Conservation (phyloP, 2,888 invertebrate species). For the Trileptium ribeirensis region DNA sequence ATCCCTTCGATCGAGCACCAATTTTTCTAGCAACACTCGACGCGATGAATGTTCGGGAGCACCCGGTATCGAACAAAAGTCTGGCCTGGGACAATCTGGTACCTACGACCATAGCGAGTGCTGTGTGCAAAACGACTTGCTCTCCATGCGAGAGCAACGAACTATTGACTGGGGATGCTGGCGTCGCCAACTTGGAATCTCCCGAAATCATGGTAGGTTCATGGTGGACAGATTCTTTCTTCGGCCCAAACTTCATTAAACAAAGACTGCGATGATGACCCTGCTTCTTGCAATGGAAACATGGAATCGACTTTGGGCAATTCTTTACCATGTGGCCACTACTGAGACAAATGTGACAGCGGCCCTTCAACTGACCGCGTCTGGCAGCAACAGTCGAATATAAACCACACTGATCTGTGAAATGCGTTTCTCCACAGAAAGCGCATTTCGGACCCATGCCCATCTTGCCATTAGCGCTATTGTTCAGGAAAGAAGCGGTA, state of each 20-base stretch:
- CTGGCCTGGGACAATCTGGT: background rate
- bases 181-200: background rate
- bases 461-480: background rate
- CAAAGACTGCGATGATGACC: background rate
- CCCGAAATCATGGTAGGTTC: background rate
- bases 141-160: background rate
- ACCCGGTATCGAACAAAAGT: background rate
- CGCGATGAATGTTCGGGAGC: background rate
- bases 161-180: background rate
- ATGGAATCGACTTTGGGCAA: background rate
- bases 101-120: background rate
- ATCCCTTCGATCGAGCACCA: background rate
- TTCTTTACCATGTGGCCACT: background rate
- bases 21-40: background rate
- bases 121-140: background rate
- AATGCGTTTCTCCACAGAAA: background rate
- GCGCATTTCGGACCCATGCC: background rate
- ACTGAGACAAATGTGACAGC: background rate
- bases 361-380: background rate
- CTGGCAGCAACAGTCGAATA: background rate
- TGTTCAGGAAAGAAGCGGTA: background rate
- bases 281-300: constrained; percentile 9
- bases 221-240: background rate
- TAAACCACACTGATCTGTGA: background rate
- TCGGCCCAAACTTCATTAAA: background rate